Evolutionary conservation across 2,113 vertebrate species (phyloP), one percentile per base, ranked within the genome.

Genomic region (Ptilorrhoa leucosticta): DNA sequence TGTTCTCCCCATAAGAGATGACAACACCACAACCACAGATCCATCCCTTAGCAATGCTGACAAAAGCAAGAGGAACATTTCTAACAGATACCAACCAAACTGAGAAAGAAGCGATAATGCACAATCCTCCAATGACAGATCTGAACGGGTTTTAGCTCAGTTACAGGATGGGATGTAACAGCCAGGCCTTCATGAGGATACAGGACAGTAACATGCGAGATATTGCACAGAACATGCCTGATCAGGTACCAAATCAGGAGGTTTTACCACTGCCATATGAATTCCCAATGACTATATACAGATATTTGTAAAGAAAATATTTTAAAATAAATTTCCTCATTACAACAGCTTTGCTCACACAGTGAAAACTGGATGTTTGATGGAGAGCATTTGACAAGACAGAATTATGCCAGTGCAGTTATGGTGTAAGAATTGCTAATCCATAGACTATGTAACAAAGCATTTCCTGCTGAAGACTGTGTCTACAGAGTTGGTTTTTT

Each of bases 121-220:
- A 51, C 33, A 68, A 12, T 31, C 27, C 28, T 60, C 54, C 42
- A 66, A 0, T 8, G 22, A 53, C 33, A 61, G 21, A 45, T 13
- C 17, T 63, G 69, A 58, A 31, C 28, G n/a, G 13, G 16, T 27
- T 89, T 78, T 27, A 71, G 51, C 72, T 72, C 20, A 81, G 45
- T 58, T 58, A 63, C 6, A 17, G 27, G 40, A 71, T 64, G 15
- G 13, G 71, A 78, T 27, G 10, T 8, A 28, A 68, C 35, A 54
- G 33, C 30, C 77, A 82, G n/a, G 47, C 23, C 27, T 87, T 87
- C 54, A 15, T 15, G 27, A 65, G 28, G 33, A 45, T 4, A 53
- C 21, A 33, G 0, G 0, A 64, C 50, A 71, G n/a, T 26, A 30
- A 53, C 0, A 1, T 19, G 48, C 42, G 48, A 31, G 40, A 27